A percentile compares a stretch with the other conserved stretches of the same genome.
Evolutionary conservation across 2,888 invertebrate species (phyloP).

Genomic region (Dichetophora obliterata): DNA sequence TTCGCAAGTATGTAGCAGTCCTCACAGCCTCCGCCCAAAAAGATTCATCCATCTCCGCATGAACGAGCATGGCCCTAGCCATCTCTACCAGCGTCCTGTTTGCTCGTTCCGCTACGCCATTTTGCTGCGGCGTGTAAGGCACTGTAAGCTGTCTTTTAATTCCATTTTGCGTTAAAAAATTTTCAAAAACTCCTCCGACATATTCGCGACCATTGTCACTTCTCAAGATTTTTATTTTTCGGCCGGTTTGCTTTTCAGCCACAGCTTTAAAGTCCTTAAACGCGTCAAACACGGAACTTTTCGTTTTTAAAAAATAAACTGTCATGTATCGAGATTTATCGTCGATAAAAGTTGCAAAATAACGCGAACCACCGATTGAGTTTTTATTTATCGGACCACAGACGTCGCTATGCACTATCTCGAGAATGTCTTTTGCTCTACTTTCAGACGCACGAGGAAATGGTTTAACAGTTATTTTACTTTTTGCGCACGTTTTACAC

Average conservation of each 20-base stretch:
- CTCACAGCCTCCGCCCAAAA: conserved; percentile 39
- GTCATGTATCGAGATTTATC: no score
- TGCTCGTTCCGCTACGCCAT: conserved; percentile 32
- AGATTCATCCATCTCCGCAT: conserved; percentile 9
- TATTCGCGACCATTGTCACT: conserved; percentile 35
- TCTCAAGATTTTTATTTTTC: conserved; percentile 25
- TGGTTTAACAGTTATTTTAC: no score
- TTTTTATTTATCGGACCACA: no score
- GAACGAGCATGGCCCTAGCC: no score
- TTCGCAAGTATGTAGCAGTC: conserved; percentile 39
- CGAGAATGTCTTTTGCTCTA: no score
- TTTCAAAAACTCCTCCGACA: conserved; percentile 24
- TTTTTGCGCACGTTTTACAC: no score
- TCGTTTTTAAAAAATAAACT: no score
- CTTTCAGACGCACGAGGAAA: no score
- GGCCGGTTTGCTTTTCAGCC: conserved; percentile 32
- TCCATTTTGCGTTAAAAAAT: conserved; percentile 27
- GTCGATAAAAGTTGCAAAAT: no score
- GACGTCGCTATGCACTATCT: no score
- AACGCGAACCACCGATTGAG: no score
- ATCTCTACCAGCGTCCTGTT: conserved; percentile 36
- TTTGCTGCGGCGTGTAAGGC: conserved; percentile 35
- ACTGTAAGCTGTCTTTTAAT: conserved; percentile 37
- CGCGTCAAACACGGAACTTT: no score
- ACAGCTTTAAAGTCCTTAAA: conserved; percentile 17